phyloP scores from a whole-genome alignment of 2,888 invertebrate genomes.

The Stramonita haemastoma region DNA sequence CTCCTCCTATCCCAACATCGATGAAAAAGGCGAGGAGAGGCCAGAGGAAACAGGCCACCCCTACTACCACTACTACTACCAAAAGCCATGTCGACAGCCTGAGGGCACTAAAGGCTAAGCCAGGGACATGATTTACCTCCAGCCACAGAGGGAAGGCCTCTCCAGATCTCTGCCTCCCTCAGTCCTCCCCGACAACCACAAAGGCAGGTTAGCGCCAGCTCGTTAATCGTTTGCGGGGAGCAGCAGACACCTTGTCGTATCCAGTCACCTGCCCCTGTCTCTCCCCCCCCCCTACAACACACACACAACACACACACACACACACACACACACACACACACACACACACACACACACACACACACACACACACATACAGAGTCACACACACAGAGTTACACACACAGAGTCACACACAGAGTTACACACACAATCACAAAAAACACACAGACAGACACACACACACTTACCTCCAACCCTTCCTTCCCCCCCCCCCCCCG shows the following conservation, averaged over 20 bases:
- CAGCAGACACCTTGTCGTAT: background rate
- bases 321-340: conserved; percentile 7
- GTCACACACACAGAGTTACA: background rate
- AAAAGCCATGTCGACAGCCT: too few species aligned
- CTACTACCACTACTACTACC: too few species aligned
- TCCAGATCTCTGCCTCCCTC: background rate
- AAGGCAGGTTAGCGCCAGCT: conserved; percentile 2
- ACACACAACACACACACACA: conserved; percentile 5
- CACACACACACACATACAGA: background rate
- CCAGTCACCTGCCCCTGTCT: background rate
- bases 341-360: conserved; percentile 5
- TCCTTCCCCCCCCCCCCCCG: too few species aligned
- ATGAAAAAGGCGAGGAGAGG: too few species aligned
- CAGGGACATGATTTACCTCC: too few species aligned
- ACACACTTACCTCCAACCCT: too few species aligned
- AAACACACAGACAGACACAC: too few species aligned
- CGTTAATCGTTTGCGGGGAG: background rate
- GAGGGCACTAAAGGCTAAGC: too few species aligned
- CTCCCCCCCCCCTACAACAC: background rate
- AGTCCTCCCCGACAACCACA: background rate
- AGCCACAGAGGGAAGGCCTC: background rate
- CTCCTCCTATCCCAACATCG: too few species aligned
- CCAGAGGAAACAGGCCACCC: too few species aligned
- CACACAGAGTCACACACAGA: background rate
- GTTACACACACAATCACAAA: too few species aligned